These are phyloP conservation scores for Columba livia DNA, from an alignment of 2,113 vertebrate genomes.

Conservation along the genomic window DNA sequence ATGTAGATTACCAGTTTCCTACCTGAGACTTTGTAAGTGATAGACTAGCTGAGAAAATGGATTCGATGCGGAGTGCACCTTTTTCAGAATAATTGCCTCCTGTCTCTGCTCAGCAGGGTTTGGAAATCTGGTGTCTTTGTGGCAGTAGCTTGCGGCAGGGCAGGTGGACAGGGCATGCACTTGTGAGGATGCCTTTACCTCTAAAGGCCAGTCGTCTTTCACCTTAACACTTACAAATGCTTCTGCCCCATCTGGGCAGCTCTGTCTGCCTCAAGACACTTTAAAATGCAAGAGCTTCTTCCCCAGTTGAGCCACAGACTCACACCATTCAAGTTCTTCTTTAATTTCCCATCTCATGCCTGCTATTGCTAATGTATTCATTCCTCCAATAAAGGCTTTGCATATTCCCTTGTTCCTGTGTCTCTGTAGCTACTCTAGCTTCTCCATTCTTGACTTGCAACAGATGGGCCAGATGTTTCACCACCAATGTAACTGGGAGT, in stretches of 20 bases:
- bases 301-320: background rate
- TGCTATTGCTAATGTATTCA: background rate
- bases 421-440: background rate
- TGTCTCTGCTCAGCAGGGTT: background rate
- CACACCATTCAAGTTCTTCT: background rate
- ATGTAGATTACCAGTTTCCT: constrained; percentile 55
- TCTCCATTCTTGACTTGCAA: background rate
- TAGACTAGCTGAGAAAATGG: constrained; percentile 42
- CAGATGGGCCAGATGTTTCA: background rate
- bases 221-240: background rate
- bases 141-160: background rate
- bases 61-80: constrained; percentile 16
- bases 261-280: background rate
- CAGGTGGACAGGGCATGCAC: background rate
- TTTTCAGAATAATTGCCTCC: background rate
- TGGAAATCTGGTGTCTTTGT: background rate
- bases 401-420: background rate
- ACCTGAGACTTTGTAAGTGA: constrained; percentile 42
- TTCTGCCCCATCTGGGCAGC: background rate
- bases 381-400: background rate
- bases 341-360: background rate
- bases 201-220: background rate
- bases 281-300: background rate
- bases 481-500: background rate
- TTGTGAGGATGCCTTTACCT: background rate